Base-by-base conservation (phyloP, 1,140 invertebrate species). In the Idris sp. region DNA sequence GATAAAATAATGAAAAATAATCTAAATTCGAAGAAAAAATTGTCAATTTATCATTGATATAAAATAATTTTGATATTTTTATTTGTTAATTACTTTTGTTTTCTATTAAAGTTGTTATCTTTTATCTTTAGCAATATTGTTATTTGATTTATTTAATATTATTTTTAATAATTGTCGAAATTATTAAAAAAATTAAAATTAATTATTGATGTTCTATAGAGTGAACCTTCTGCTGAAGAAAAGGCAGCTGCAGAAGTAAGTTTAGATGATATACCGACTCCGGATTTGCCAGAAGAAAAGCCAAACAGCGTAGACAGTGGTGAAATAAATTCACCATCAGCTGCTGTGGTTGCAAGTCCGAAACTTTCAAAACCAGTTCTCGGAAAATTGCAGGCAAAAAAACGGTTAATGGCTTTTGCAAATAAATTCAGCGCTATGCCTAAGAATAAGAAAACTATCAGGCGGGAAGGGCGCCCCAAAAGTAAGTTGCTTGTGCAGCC, bases 371-470 rank as follows among this genome's bases (percentile, higher is more conserved):
- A 88, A 53, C 86, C 86, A 7, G 86, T 88, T 0, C 72, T 88
- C 38, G 86, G 86, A 5, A 88, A 85, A 78, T 49, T 83, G 9
- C 85, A 88, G 73, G 87, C 87, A 0, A 88, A 88, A 61, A 87
- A 88, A 44, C 76, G 87, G 30, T 75, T 88, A 15, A 86, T 88
- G 86, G 87, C 87, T 44, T 87, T 88, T 76, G 86, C 84, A 1
- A 87, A 85, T 64, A 87, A 86, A 38, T 86, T 85, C 8, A 78
- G 35, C 19, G 43, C 41, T 9, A 67, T 76, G 11, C 77, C 25
- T 35, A 83, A 62, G 65, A 75, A 67, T 46, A 81, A 76, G 35
- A 84, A 80, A 54, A 64, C 76, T 6, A 78, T 81, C 43, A 71
- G 40, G 16, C 38, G 44, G 43, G 77, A 79, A 22, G 58, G 65